Evolutionary conservation across 2,888 invertebrate genomes (phyloP).

Genomic region (Orchesellides sinensis): DNA sequence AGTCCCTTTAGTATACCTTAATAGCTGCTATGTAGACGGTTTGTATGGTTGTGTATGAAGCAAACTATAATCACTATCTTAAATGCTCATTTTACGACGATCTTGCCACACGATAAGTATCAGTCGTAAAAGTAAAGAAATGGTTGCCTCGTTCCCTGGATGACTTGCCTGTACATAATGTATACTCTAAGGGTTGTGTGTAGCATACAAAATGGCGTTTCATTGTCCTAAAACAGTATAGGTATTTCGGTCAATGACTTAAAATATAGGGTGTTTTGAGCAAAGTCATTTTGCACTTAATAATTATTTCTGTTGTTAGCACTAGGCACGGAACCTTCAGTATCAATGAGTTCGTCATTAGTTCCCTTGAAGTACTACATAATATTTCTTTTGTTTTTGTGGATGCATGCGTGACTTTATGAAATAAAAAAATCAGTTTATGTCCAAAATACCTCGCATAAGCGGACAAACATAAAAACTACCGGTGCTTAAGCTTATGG

Average conservation of each 20-base stretch:
- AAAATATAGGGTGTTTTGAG: slow-evolving; percentile 16
- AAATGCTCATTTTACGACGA: slow-evolving; percentile 56
- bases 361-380: no score
- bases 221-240: background rate
- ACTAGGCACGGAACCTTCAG: no score
- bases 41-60: slow-evolving; percentile 40
- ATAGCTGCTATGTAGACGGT: no score
- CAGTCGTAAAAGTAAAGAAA: slow-evolving; percentile 10
- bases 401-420: no score
- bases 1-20: no score
- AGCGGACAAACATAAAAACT: no score
- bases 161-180: background rate
- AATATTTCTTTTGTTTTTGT: no score
- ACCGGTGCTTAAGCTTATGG: no score
- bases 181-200: background rate
- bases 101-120: slow-evolving; percentile 45
- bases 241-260: slow-evolving; percentile 32
- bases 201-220: background rate
- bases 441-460: no score
- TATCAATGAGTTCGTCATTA: no score
- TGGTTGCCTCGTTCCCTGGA: slow-evolving; percentile 3
- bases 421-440: no score
- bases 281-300: slow-evolving; percentile 16
- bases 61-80: slow-evolving; percentile 55
- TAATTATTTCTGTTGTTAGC: no score